Base-by-base conservation (phyloP, 1,140 invertebrate genomes). In the Bicyclus anynana region DNA sequence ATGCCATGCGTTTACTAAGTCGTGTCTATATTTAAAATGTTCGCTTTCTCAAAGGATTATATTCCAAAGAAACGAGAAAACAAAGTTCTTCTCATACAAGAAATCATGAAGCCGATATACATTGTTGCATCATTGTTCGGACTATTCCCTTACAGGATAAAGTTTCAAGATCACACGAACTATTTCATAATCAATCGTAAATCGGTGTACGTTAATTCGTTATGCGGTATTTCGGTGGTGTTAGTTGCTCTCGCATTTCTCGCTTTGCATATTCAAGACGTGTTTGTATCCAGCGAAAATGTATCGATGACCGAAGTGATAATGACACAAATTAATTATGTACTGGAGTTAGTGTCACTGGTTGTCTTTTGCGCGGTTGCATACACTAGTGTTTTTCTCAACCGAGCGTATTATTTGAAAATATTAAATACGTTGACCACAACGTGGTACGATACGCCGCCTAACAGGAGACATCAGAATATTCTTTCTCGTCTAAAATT, bases 311-410 rank as follows among this genome's bases (percentile, higher is more conserved):
- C 65, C 12, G 59, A 73, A 35, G 69, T 57, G 6, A 23, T 77
- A 1, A 50, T 77, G 59, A 77, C 75, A 5, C 60, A 81, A 68
- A 60, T 79, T 17, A 86, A 86, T 59, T 86, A 83, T 40, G 60
- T 78, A 3, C 13, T 78, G 1, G 81, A 86, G 56, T 20, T 84
- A 3, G 23, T 68, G 10, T 50, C 16, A 16, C 55, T 80, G 5
- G 18, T 69, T 1, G 17, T 70, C 2, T 72, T 77, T 17, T 73
- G 66, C n/a, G 16, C 61, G 0, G 52, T 72, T 1, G 61, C 69
- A 0, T 86, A 81, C 23, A 35, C 67, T 1, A 64, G 54, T 46
- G 69, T 67, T 5, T 84, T 71, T 62, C 48, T 65, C 5, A 68
- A 79, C 60, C 65, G 78, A 18, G 53, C 37, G 4, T 70, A 57